Evolutionary conservation across 2,113 vertebrate genomes (phyloP).

Genomic region (Grammomys surdaster): DNA sequence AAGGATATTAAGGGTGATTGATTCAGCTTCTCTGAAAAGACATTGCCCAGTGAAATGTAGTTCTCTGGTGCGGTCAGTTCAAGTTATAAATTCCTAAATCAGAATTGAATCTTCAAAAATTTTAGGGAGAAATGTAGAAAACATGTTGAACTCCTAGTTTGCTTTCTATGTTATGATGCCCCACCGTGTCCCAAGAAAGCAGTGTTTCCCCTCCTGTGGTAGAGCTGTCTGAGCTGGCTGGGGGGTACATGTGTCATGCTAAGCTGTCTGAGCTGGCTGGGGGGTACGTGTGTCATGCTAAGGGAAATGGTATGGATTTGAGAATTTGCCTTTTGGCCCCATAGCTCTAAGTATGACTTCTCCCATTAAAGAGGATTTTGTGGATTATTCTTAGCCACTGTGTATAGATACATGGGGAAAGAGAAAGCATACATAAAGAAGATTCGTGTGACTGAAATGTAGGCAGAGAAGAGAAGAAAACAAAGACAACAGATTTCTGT

Average conservation of each 20-base stretch:
- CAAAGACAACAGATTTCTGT: slow-evolving; percentile 18
- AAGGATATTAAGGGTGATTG: neutral
- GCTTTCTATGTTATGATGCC: slow-evolving; percentile 40
- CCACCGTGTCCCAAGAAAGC: neutral
- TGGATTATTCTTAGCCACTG: slow-evolving; percentile 26
- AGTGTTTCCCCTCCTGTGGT: neutral
- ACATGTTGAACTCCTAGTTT: slow-evolving; percentile 4
- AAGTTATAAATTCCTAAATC: neutral
- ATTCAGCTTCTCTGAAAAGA: neutral
- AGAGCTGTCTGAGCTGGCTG: neutral
- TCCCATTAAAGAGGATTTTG: neutral
- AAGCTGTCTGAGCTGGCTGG: neutral
- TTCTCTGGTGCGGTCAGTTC: slow-evolving; percentile 2
- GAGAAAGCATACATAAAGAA: neutral
- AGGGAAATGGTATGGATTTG: neutral
- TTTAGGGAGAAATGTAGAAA: neutral
- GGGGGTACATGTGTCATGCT: neutral
- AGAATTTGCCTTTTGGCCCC: neutral
- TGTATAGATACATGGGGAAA: slow-evolving; percentile 19
- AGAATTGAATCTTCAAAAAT: slow-evolving; percentile 37
- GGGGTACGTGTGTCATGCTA: neutral
- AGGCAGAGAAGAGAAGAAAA: slow-evolving; percentile 40
- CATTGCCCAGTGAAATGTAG: neutral
- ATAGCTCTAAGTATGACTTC: neutral
- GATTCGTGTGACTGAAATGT: neutral